Percentiles rank a stretch among this genome's conserved stretches.
These are phyloP conservation scores for Chloropsis hardwickii DNA, from an alignment of 2,113 vertebrate species.

Conservation along the genomic window DNA sequence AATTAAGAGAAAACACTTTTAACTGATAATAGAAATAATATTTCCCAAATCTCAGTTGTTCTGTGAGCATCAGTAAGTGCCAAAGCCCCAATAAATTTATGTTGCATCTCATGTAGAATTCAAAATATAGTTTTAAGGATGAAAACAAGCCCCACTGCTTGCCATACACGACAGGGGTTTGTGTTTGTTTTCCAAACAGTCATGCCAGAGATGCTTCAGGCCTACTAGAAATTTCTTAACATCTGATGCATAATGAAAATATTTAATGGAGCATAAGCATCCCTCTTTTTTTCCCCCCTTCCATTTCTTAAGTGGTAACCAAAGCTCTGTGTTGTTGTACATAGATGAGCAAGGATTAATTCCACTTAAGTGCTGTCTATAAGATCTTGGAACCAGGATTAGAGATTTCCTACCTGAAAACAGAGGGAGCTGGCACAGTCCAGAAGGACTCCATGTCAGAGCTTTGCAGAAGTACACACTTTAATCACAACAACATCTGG, in stretches of 20 bases:
- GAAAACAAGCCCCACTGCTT: neutral
- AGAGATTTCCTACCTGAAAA: neutral
- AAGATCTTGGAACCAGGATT: neutral
- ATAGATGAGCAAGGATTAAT: neutral
- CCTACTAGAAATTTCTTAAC: neutral
- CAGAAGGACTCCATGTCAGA: neutral
- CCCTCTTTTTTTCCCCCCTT: neutral
- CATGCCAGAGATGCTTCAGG: neutral
- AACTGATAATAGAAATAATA: neutral
- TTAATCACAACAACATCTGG: neutral
- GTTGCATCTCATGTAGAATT: neutral
- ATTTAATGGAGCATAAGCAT: neutral
- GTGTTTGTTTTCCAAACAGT: neutral
- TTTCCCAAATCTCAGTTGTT: neutral
- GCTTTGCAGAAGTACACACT: neutral
- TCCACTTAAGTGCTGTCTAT: neutral
- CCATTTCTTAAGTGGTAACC: neutral
- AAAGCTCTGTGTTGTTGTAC: neutral
- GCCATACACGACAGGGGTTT: neutral
- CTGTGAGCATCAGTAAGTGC: neutral
- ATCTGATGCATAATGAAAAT: neutral
- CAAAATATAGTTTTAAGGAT: neutral
- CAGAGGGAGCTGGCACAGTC: neutral
- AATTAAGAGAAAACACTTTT: neutral
- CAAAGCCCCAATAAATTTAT: neutral